Conservation (phyloP, 2,797 vertebrate species). For the Macropodus opercularis region DNA sequence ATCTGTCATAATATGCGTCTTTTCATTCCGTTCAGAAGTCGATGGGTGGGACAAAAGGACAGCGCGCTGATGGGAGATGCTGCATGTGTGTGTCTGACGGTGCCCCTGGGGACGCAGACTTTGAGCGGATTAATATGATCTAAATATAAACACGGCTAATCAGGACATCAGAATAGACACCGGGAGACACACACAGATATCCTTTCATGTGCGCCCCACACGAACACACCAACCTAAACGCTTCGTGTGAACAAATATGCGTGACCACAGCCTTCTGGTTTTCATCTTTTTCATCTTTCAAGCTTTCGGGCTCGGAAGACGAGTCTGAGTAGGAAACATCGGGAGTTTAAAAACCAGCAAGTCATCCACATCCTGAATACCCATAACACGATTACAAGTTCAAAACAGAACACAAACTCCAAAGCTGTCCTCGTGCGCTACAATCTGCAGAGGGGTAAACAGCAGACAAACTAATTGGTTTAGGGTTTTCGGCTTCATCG, state of each 20-base stretch:
- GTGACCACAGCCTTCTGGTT: conserved; percentile 25
- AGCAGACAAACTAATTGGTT: conserved; percentile 4
- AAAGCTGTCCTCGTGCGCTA: not conserved
- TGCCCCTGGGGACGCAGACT: conserved; percentile 41
- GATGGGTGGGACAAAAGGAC: conserved; percentile 12
- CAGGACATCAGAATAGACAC: conserved; percentile 63
- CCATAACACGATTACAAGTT: conserved; percentile 33
- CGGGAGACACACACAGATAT: conserved; percentile 34
- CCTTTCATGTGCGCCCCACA: conserved; percentile 27
- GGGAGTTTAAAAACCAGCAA: conserved; percentile 28
- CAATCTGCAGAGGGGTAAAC: conserved; percentile 9
- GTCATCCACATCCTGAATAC: conserved; percentile 10
- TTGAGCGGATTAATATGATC: conserved; percentile 61
- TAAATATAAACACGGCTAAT: conserved; percentile 74
- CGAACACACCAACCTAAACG: not conserved
- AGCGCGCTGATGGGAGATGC: no score
- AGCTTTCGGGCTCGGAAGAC: conserved; percentile 26
- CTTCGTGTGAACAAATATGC: conserved; percentile 31
- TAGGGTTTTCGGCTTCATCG: conserved; percentile 6
- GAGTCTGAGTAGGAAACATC: conserved; percentile 3
- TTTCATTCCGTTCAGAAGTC: conserved; percentile 18
- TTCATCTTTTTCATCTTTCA: conserved; percentile 41
- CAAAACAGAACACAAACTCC: conserved; percentile 11
- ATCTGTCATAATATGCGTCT: not conserved
- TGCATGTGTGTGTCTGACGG: no score